Base-by-base conservation (phyloP, 2,888 invertebrate species). In the Notocelia uddmanniana region DNA sequence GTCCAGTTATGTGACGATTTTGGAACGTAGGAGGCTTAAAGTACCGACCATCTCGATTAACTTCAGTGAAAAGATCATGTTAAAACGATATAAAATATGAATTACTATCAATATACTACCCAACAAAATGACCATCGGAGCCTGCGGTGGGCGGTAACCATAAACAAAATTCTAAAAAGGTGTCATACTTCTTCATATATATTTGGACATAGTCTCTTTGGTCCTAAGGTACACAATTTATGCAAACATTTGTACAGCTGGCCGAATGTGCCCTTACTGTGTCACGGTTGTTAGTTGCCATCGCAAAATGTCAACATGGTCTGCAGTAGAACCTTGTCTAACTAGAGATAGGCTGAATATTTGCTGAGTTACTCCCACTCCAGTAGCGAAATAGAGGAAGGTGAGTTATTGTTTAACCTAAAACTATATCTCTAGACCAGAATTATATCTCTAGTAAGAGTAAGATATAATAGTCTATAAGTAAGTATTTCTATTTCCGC, bases 301-400 rank as follows among this genome's bases (percentile, higher is more conserved):
- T 19, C 54, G 48, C 45, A 62, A 68, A 68, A 72, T 72, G 68
- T 34, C 72, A 68, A 67, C 72, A n/a, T 48, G 55, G 72, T 67
- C 18, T 48, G 18, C 15, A 37, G 15, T 67, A 50, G 55, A 72
- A 72, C 72, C 26, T 50, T 72, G 48, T 50, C 67, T 26, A 19
- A 23, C 15, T 13, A 41, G 13, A 18, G 31, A 3, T 63, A 18
- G 3, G 15, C 11, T 15, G 18, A 18, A 13, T 18, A n/a, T 26
- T n/a, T 62, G 45, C 18, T 18, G 18, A 18, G 48, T 5, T 26
- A n/a, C n/a, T n/a, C n/a, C n/a, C n/a, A n/a, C n/a, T n/a, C n/a
- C n/a, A n/a, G n/a, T n/a, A n/a, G n/a, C n/a, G n/a, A n/a, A n/a
- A n/a, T n/a, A n/a, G n/a, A n/a, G n/a, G n/a, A n/a, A n/a, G n/a